A percentile compares a stretch with the other conserved stretches of the same genome.
phyloP scores from a whole-genome alignment of 2,113 vertebrate species.

The Diphyllodes magnificus region DNA sequence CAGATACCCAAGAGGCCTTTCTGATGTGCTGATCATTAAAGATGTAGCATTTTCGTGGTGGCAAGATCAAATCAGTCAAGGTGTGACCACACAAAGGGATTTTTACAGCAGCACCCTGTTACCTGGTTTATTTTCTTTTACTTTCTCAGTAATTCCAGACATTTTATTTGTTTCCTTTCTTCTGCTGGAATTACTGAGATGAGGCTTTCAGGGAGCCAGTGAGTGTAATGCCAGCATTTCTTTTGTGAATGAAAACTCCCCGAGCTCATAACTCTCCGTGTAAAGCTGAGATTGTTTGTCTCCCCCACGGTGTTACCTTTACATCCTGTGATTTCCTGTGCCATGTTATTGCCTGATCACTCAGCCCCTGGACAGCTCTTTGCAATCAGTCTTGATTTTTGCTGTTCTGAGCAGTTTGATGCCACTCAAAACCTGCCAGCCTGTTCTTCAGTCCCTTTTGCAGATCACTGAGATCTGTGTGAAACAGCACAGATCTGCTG shows the following conservation, averaged over 20 bases:
- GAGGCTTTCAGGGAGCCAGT: background rate
- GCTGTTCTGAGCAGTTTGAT: background rate
- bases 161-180: background rate
- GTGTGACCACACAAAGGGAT: background rate
- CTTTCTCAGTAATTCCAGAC: background rate
- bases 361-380: background rate
- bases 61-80: background rate
- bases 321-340: background rate
- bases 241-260: background rate
- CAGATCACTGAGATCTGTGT: background rate
- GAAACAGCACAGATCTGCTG: background rate
- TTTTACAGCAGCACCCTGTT: background rate
- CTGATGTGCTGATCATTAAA: background rate
- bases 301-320: background rate
- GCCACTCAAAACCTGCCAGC: background rate
- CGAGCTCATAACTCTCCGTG: background rate
- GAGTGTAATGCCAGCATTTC: background rate
- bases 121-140: background rate
- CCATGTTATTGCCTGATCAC: background rate
- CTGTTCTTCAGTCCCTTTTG: background rate
- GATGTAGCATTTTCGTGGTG: background rate
- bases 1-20: background rate
- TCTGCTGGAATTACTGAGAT: background rate
- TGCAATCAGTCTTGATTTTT: background rate
- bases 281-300: background rate